Percentiles rank a stretch among this genome's conserved stretches.
Conservation (phyloP, 2,113 vertebrate genomes). For the Progne subis region DNA sequence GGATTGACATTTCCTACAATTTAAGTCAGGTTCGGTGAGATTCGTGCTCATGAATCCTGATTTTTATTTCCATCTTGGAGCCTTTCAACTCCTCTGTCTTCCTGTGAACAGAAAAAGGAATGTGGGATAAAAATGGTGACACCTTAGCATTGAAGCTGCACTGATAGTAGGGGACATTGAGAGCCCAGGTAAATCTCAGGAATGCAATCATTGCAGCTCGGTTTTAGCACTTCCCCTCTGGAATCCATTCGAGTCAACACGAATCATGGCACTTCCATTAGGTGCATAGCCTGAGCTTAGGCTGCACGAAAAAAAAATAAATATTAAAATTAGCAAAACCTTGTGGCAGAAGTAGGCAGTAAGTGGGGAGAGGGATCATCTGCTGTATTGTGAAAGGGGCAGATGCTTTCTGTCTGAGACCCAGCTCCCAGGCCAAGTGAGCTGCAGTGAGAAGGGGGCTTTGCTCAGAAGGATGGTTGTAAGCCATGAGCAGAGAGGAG, state of each 20-base stretch:
- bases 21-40: background rate
- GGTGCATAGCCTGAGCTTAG: background rate
- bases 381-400: conserved; percentile 8
- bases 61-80: background rate
- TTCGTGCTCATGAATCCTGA: background rate
- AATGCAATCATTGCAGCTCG: background rate
- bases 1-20: background rate
- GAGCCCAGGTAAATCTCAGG: background rate
- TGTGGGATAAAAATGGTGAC: conserved; percentile 37
- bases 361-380: background rate
- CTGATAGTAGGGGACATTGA: background rate
- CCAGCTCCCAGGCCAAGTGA: background rate
- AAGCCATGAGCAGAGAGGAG: background rate
- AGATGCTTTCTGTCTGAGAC: conserved; percentile 40
- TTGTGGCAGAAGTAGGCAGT: background rate
- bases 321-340: background rate
- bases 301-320: background rate
- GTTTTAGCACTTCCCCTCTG: background rate
- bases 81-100: background rate
- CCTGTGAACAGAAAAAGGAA: background rate
- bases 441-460: conserved; percentile 15
- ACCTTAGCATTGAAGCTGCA: background rate
- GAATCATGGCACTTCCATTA: background rate
- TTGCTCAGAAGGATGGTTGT: background rate
- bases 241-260: background rate